A percentile compares a stretch with the other conserved stretches of the same genome.
These are phyloP conservation scores for Erythrocebus patas DNA, from an alignment of 2,113 vertebrate species.

Conservation along the genomic window DNA sequence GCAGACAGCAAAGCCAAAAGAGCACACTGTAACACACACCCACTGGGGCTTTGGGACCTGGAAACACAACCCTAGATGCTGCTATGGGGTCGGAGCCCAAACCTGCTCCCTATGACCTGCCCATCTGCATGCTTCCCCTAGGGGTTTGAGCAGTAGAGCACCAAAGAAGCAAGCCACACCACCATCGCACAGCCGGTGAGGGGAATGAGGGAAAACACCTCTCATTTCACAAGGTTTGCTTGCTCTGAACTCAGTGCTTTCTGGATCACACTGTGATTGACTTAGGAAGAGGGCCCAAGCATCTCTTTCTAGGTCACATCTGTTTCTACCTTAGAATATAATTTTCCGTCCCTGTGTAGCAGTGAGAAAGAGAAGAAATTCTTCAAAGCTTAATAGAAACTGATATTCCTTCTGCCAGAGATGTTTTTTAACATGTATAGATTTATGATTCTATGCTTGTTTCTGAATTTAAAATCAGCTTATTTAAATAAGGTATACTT, in stretches of 20 bases:
- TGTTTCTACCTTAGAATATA: neutral
- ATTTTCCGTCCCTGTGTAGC: neutral
- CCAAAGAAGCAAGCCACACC: no score
- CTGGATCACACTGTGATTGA: neutral
- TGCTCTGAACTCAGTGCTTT: neutral
- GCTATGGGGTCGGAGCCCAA: no score
- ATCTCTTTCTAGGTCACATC: neutral
- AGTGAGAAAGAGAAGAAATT: slow-evolving; percentile 18
- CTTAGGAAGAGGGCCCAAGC: neutral
- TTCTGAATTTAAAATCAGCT: slow-evolving; percentile 46
- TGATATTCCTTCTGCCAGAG: slow-evolving; percentile 2
- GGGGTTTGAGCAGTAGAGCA: no score
- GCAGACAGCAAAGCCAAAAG: no score
- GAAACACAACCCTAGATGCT: no score
- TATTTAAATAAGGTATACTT: slow-evolving; percentile 38
- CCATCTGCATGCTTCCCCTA: no score
- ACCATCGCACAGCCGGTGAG: no score
- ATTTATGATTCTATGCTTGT: slow-evolving; percentile 5
- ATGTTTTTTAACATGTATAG: neutral
- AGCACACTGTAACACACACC: no score
- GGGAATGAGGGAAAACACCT: no score
- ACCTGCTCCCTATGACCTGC: no score
- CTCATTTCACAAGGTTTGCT: neutral
- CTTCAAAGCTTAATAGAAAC: neutral
- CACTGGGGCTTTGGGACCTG: no score